A percentile compares a stretch with the other conserved stretches of the same genome.
These are phyloP conservation scores for Hyalella azteca DNA, from an alignment of 2,888 invertebrate species.

Conservation along the genomic window DNA sequence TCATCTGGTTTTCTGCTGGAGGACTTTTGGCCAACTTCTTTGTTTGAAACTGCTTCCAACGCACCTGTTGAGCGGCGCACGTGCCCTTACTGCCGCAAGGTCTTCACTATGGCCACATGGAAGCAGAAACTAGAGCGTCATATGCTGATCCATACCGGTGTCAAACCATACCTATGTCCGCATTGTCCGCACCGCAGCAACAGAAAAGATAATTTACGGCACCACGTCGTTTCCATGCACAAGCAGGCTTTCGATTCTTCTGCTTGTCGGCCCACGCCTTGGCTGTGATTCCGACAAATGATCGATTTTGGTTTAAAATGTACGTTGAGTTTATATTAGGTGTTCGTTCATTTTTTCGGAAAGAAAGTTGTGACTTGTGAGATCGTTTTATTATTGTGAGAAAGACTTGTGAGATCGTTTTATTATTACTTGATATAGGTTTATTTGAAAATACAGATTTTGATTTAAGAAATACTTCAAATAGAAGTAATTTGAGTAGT, in stretches of 20 bases:
- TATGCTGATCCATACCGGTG: slow-evolving; percentile 50
- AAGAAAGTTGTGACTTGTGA: no score
- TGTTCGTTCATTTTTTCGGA: no score
- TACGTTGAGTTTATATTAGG: no score
- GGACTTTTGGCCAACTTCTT: neutral
- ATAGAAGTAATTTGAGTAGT: no score
- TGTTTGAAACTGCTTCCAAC: neutral
- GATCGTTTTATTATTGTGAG: no score
- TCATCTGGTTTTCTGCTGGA: neutral
- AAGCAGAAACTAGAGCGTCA: slow-evolving; percentile 53
- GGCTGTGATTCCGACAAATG: neutral
- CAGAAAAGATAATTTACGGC: slow-evolving; percentile 52
- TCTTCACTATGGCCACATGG: slow-evolving; percentile 48
- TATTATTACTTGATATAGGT: no score
- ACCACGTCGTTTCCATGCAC: slow-evolving; percentile 46
- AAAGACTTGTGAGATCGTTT: no score
- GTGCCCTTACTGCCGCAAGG: slow-evolving; percentile 29
- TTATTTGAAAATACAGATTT: no score
- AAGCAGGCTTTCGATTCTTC: slow-evolving; percentile 9
- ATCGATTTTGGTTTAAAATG: no score
- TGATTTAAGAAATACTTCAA: no score
- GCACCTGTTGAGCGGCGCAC: neutral
- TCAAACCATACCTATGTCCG: slow-evolving; percentile 50
- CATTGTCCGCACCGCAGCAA: slow-evolving; percentile 54
- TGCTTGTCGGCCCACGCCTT: neutral